Percentiles rank a stretch among this genome's conserved stretches.
phyloP scores from a whole-genome alignment of 2,888 invertebrate genomes.

The Loripinus fragilis region DNA sequence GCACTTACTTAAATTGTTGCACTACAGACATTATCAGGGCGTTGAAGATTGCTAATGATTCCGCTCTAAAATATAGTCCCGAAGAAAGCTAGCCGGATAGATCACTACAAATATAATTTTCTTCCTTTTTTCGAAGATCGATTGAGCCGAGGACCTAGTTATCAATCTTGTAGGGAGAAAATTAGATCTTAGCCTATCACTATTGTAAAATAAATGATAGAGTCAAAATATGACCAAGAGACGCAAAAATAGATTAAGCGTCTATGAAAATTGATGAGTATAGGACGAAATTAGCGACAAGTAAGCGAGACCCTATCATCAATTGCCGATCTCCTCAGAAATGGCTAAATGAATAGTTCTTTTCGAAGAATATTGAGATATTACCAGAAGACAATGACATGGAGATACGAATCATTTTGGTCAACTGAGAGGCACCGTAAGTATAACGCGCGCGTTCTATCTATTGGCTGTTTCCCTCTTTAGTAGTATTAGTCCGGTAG shows the following conservation, averaged over 20 bases:
- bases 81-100: not conserved
- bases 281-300: conserved; percentile 12
- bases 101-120: not conserved
- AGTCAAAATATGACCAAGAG: conserved; percentile 21
- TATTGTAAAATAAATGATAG: conserved; percentile 18
- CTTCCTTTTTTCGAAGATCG: conserved; percentile 2
- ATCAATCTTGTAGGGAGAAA: conserved; percentile 18
- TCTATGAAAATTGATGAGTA: conserved; percentile 19
- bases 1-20: not conserved
- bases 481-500: too few species aligned
- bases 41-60: not conserved
- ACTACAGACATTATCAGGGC: not conserved
- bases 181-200: conserved; percentile 17
- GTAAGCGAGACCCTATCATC: conserved; percentile 17
- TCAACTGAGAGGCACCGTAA: too few species aligned
- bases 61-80: not conserved
- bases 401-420: too few species aligned
- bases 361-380: not conserved
- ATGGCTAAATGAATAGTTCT: conserved; percentile 11
- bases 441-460: too few species aligned
- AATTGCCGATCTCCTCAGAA: conserved; percentile 2
- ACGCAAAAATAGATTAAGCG: conserved; percentile 19
- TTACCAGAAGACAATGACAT: too few species aligned
- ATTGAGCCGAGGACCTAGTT: not conserved
- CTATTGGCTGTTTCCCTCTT: too few species aligned